Evolutionary conservation across 2,113 vertebrate genomes (phyloP).

Genomic region (Pelmatolapia mariae): DNA sequence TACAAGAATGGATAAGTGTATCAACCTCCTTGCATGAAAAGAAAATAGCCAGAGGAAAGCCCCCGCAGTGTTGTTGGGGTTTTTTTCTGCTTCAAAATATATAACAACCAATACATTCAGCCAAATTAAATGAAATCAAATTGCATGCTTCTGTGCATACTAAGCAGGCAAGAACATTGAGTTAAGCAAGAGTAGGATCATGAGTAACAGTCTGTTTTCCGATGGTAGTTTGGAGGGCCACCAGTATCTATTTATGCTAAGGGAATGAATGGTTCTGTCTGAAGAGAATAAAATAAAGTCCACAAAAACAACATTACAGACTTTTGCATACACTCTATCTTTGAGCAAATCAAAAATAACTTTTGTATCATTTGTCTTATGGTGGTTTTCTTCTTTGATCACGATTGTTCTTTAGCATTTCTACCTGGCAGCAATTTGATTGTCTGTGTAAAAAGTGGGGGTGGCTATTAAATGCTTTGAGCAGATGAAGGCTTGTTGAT

Average conservation of each 20-base stretch:
- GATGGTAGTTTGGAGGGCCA: not conserved
- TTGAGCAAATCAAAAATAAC: not conserved
- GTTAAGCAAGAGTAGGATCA: not conserved
- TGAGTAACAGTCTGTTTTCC: not conserved
- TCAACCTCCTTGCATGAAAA: not conserved
- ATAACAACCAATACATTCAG: not conserved
- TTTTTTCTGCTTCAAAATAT: not conserved
- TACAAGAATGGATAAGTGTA: not conserved
- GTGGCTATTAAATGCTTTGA: conserved; percentile 27
- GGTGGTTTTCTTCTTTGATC: not conserved
- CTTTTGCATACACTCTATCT: not conserved
- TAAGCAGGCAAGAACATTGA: not conserved
- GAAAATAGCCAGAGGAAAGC: not conserved
- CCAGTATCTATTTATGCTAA: not conserved
- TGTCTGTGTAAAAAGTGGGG: not conserved
- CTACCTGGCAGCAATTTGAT: not conserved
- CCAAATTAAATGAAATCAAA: not conserved
- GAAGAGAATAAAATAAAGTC: not conserved
- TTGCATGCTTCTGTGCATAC: not conserved
- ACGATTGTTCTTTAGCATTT: not conserved
- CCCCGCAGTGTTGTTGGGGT: accelerated
- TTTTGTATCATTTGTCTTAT: not conserved
- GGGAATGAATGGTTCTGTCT: not conserved
- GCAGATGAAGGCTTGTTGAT: conserved; percentile 43
- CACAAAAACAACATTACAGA: not conserved